Percentiles rank a stretch among this genome's conserved stretches.
These are phyloP conservation scores for Sebastes minor DNA, from an alignment of 2,797 vertebrate species.

Conservation along the genomic window DNA sequence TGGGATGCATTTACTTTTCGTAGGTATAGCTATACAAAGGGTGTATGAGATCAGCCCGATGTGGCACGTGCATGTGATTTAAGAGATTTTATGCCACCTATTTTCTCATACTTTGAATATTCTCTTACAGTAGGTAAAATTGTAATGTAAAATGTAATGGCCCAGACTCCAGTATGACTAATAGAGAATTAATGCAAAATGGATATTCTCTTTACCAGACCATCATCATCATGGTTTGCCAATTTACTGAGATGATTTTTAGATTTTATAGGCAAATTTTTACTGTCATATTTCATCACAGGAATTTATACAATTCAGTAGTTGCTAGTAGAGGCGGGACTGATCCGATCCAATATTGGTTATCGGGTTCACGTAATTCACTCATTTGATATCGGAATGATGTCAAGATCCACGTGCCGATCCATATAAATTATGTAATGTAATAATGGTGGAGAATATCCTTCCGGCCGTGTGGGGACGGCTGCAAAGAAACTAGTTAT, in stretches of 20 bases:
- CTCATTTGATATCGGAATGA: neutral
- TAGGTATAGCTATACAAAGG: neutral
- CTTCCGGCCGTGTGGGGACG: neutral
- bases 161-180: neutral
- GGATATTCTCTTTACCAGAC: neutral
- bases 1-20: neutral
- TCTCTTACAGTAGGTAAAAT: neutral
- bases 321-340: neutral
- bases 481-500: neutral
- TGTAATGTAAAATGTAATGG: no score
- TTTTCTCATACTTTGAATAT: neutral
- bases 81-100: neutral
- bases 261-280: neutral
- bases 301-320: neutral
- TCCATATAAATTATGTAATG: neutral
- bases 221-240: neutral
- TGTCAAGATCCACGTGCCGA: accelerated
- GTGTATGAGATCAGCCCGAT: neutral
- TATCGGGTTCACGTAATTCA: neutral
- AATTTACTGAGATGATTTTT: neutral
- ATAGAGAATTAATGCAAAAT: neutral
- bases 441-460: neutral
- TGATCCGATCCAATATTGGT: neutral
- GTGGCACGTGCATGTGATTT: neutral
- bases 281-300: neutral